phyloP scores from a whole-genome alignment of 2,797 vertebrate genomes.

The Enteromius thamalakanensis region DNA sequence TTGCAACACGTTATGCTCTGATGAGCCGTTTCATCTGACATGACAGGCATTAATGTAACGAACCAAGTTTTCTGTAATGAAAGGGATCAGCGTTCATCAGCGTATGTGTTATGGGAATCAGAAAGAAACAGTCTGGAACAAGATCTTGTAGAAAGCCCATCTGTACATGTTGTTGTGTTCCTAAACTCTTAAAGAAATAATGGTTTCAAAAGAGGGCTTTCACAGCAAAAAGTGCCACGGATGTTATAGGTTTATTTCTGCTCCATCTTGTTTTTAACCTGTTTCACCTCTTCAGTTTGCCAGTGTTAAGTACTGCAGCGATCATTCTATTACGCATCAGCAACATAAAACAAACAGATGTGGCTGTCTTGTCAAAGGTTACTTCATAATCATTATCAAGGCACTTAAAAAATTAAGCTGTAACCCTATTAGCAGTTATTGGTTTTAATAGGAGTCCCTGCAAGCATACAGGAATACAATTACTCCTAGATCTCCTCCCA shows the following conservation, averaged over 20 bases:
- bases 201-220: not conserved
- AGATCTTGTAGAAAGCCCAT: not conserved
- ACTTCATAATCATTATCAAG: slow-evolving; percentile 63
- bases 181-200: not conserved
- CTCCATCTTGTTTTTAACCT: not conserved
- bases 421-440: slow-evolving; percentile 75
- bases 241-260: not conserved
- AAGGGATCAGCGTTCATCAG: not conserved
- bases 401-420: slow-evolving; percentile 71
- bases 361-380: slow-evolving; percentile 65
- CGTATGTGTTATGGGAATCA: not conserved
- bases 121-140: not conserved
- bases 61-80: not conserved
- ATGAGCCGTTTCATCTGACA: not conserved
- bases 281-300: slow-evolving; percentile 39
- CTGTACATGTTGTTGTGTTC: not conserved
- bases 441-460: slow-evolving; percentile 70
- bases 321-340: slow-evolving; percentile 56
- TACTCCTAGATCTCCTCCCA: slow-evolving; percentile 64
- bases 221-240: not conserved
- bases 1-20: slow-evolving; percentile 5
- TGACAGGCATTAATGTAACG: slow-evolving; percentile 8
- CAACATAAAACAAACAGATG: slow-evolving; percentile 57
- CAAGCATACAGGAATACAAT: slow-evolving; percentile 73
- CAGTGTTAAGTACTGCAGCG: slow-evolving; percentile 55